Conservation (phyloP, 2,113 vertebrate genomes). For the Siniperca knerii region DNA sequence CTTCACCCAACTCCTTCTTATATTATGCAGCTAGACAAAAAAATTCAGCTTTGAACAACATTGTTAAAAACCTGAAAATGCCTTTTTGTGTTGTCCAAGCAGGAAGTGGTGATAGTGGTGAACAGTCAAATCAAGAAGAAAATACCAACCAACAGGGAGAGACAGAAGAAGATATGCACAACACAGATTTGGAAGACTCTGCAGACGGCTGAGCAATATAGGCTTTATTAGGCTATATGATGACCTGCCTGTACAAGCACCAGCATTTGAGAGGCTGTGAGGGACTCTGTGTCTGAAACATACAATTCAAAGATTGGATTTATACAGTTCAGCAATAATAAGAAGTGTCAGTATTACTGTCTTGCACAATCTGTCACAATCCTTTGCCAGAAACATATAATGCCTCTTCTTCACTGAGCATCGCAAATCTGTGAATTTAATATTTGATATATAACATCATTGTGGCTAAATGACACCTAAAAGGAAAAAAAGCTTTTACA, state of each 20-base stretch:
- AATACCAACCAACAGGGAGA: constrained; percentile 4
- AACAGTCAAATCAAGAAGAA: constrained; percentile 81
- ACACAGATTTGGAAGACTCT: constrained; percentile 28
- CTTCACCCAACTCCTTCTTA: not conserved
- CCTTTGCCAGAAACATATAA: not conserved
- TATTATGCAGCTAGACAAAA: constrained; percentile 10
- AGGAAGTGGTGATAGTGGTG: constrained; percentile 83
- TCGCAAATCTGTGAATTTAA: not conserved
- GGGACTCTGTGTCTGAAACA: not conserved
- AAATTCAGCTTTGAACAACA: not conserved
- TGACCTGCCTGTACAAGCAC: not conserved
- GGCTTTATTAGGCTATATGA: not conserved
- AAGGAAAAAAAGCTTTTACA: not conserved
- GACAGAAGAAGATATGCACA: constrained; percentile 52
- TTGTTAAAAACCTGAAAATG: not conserved
- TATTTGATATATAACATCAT: not conserved
- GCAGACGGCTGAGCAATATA: constrained; percentile 19
- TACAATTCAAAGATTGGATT: constrained; percentile 4
- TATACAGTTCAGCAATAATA: not conserved
- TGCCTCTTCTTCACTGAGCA: not conserved
- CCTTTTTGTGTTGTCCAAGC: not conserved
- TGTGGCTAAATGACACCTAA: not conserved
- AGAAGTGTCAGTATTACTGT: not conserved
- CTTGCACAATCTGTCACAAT: not conserved
- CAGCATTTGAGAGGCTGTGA: constrained; percentile 5